phyloP scores from a whole-genome alignment of 2,797 vertebrate species.

The Nothura maculosa region DNA sequence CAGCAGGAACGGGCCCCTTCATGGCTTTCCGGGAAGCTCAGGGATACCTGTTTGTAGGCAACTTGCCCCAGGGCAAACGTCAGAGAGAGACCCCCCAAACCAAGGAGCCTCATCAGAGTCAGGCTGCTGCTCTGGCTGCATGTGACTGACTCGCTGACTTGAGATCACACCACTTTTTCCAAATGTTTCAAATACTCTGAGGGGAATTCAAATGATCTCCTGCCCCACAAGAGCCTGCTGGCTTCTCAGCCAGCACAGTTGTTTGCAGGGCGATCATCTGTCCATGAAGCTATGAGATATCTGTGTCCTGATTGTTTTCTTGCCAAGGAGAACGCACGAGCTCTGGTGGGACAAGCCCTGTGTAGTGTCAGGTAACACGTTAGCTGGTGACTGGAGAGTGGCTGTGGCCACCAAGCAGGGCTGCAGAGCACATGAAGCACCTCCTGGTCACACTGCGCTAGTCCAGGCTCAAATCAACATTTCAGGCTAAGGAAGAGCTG shows the following conservation, averaged over 20 bases:
- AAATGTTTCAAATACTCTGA: background rate
- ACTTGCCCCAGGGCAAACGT: fast-evolving
- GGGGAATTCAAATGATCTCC: background rate
- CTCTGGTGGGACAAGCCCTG: background rate
- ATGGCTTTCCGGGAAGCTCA: background rate
- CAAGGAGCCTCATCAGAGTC: background rate
- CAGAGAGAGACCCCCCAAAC: background rate
- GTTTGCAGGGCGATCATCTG: background rate
- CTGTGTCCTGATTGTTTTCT: background rate
- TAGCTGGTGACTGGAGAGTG: background rate
- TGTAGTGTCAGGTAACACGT: background rate
- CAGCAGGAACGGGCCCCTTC: background rate
- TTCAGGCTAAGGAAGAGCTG: background rate
- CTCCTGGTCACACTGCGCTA: background rate
- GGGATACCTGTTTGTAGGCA: background rate
- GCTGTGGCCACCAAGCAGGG: background rate
- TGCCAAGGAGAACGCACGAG: background rate
- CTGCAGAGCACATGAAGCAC: fast-evolving
- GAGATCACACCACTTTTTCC: fast-evolving
- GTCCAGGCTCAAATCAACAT: background rate
- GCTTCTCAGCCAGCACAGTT: background rate
- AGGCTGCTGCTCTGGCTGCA: fast-evolving
- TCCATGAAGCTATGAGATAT: background rate
- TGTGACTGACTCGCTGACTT: fast-evolving
- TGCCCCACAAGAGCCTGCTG: background rate